Conservation (phyloP, 1,140 invertebrate species). For the Stegodyphus dumicola region DNA sequence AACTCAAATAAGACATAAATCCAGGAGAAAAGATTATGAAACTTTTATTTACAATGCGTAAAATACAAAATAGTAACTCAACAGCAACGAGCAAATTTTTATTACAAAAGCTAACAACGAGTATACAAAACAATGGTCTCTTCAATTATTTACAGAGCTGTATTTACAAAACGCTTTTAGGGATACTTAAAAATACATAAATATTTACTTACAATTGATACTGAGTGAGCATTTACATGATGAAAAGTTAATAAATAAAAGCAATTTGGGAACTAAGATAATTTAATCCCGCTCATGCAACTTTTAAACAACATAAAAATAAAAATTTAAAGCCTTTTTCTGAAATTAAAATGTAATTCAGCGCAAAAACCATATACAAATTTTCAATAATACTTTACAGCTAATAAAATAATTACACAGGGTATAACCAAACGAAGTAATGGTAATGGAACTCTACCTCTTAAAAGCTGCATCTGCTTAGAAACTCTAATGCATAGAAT, state of each 20-base stretch:
- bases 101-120: constrained; percentile 37
- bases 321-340: neutral
- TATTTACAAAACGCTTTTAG: constrained; percentile 41
- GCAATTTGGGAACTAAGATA: neutral
- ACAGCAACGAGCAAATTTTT: constrained; percentile 8
- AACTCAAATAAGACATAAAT: neutral
- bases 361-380: neutral
- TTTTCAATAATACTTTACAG: neutral
- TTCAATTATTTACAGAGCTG: constrained; percentile 43
- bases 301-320: neutral
- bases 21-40: constrained; percentile 2
- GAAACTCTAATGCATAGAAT: too few species aligned
- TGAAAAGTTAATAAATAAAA: constrained; percentile 54
- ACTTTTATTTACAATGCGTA: constrained; percentile 41
- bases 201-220: constrained; percentile 42
- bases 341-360: neutral
- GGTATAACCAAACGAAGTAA: neutral
- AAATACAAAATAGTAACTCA: constrained; percentile 48
- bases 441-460: too few species aligned
- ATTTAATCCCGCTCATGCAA: neutral
- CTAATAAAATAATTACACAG: neutral
- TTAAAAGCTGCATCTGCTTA: too few species aligned
- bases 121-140: constrained; percentile 7
- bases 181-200: constrained; percentile 20
- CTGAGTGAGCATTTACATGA: constrained; percentile 43